Evolutionary conservation across 2,113 vertebrate species (phyloP), one percentile per base, ranked within the genome.

Genomic region (Panurus biarmicus): DNA sequence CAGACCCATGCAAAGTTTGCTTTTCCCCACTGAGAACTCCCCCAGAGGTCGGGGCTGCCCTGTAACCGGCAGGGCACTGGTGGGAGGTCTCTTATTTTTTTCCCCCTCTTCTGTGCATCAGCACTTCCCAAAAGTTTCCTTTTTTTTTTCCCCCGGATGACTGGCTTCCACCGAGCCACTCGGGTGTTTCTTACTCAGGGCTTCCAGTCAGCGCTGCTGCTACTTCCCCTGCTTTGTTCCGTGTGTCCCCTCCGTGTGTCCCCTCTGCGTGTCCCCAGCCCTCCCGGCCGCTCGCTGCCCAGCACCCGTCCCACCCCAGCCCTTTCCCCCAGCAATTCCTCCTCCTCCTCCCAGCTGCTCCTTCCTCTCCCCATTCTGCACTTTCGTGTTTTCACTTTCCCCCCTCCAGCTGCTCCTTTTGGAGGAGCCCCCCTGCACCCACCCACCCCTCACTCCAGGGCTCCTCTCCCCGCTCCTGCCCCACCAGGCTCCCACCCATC

Each of bases 41-140:
- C 51, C 44, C 69, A 48, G 54, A 8, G 29, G 17, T 10, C 17
- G 25, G 57, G 31, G 65, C 86, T 72, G 61, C 65, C 53, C 69
- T 36, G 61, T 86, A 50, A 91, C 93, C 1, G 1, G 64, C 89
- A 95, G 26, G 11, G 22, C 36, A 64, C 35, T 6, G 21, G 25
- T 44, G 66, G 75, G 85, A 91, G 47, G 57, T 67, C 42, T 79
- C n/a, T 21, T 38, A 42, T 48, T 51, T 38, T 28, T 6, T 2
- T 0, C 4, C 7, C 35, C 26, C 14, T 9, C 23, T 48, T 44
- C 2, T 23, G 18, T 60, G 45, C 74, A 86, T 80, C 83, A 81
- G 70, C 17, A 2, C 84, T 95, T 96, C 95, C 89, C 91, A 91
- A 75, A 95, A 96, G 70, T 87, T 85, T 50, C 47, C 25, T 10